Base-by-base conservation (phyloP, 2,113 vertebrate species). In the Corvus hawaiiensis region DNA sequence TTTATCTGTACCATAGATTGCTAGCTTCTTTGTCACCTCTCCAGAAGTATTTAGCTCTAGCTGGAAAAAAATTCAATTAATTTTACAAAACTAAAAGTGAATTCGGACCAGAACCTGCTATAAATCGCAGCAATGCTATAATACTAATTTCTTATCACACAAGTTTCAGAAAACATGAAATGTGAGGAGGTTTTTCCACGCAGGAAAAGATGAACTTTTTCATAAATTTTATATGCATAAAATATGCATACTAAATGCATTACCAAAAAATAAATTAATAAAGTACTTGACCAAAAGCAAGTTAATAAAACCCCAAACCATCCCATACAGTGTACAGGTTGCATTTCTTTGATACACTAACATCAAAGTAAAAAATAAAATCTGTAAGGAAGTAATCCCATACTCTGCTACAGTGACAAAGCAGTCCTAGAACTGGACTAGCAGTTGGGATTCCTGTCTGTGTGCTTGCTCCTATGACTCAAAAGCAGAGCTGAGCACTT, bases 181-280 rank as follows among this genome's bases (percentile, higher is more conserved):
- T 7, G 1, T 0, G 0, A 43, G 4, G 1, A 6, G 0, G 10
- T 24, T 71, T 59, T 66, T 20, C 24, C 28, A 9, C 59, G 16
- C 14, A 28, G 13, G 19, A 71, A 61, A 69, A 30, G 23, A 73
- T 4, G 3, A 69, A 73, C 11, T 13, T 30, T 51, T 61, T 13
- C 1, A 58, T 39, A 61, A n/a, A 43, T 48, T 49, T 80, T 32
- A 37, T 37, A 19, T 3, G 22, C 3, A 30, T 41, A 75, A 75
- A 33, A 18, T 44, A 21, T 21, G 2, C 10, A 17, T 43, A 59
- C 0, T 3, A 66, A 69, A 66, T 13, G 3, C 0, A 2, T 22
- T 49, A 59, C 4, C 12, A 58, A 68, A 68, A 76, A 63, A 27
- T 28, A 51, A 27, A 77, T 55, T 66, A 55, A 39, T 33, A 54